Conservation (phyloP, 1,140 invertebrate genomes). For the Scaptomyza montana region DNA sequence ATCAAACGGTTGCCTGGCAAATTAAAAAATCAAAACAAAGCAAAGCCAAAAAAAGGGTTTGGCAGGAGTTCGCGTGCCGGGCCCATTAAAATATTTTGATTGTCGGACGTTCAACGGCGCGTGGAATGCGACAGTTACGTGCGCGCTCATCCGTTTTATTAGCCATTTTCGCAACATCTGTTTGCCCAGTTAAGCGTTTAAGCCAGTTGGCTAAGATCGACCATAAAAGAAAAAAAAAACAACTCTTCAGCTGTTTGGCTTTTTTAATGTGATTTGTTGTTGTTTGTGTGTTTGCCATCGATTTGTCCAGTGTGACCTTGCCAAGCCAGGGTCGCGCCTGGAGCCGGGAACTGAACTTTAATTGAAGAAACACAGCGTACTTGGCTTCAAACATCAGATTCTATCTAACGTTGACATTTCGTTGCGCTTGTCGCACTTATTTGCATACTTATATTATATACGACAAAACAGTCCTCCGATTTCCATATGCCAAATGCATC, state of each 20-base stretch:
- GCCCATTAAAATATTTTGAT: constrained; percentile 23
- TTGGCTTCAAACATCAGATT: neutral
- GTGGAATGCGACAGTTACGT: constrained; percentile 36
- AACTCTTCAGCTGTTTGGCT: constrained; percentile 22
- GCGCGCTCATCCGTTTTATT: constrained; percentile 52
- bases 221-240: neutral
- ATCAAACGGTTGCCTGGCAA: constrained; percentile 16
- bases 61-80: constrained; percentile 23
- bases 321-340: neutral
- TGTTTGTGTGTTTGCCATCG: constrained; percentile 12
- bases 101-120: constrained; percentile 26
- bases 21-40: neutral
- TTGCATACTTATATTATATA: constrained; percentile 5
- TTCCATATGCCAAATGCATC: constrained; percentile 8
- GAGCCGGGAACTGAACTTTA: neutral
- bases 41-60: constrained; percentile 7
- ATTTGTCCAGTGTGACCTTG: constrained; percentile 8
- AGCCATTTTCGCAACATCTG: constrained; percentile 73
- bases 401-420: constrained; percentile 6
- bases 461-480: constrained; percentile 11
- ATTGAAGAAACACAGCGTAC: too few species aligned
- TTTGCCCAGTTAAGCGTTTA: constrained; percentile 58
- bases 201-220: constrained; percentile 9
- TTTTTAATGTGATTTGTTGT: neutral
- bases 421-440: constrained; percentile 17